Base-by-base conservation (phyloP, 2,888 invertebrate species). In the Cataglyphis albicans region DNA sequence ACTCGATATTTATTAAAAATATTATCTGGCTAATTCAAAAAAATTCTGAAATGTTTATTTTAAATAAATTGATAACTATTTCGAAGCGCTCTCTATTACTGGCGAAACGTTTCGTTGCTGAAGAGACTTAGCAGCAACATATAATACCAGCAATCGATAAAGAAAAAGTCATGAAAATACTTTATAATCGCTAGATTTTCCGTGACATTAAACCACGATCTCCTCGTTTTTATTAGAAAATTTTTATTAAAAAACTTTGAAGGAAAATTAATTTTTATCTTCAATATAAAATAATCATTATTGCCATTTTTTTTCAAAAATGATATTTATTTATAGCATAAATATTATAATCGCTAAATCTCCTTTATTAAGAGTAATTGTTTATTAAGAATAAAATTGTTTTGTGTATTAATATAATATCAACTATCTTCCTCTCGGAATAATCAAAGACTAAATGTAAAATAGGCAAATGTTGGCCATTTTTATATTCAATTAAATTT, bases 61-160 rank as follows among this genome's bases (percentile, higher is more conserved):
- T 52, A 1, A n/a, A 52, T 52, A 15, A 25, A 41, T 15, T 15
- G 21, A 41, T 15, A 65, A 41, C 5, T 44, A 25, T 41, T 25
- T 44, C 15, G 10, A 21, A 70, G 35, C 35, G 35, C 25, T 70
- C 15, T 15, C 35, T 55, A 35, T 32, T 21, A 21, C 21, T 15
- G 15, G n/a, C 15, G 32, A 7, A 41, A 25, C 3, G 7, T 21
- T 41, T 63, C 2, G 38, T 15, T 21, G 15, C 15, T 65, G 52
- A 2, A 52, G n/a, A 52, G n/a, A n/a, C 6, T 48, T 18, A 48
- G 52, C n/a, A 52, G 52, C n/a, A 52, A 52, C 6, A 7, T n/a
- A 2, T 32, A 9, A 0, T 70, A 70, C 21, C 70, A 70, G 55
- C 70, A 70, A 70, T 70, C 21, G 70, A 25, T 67, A 44, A 29